phyloP scores from a whole-genome alignment of 2,888 invertebrate genomes.

The Ornithoptera alexandrae region DNA sequence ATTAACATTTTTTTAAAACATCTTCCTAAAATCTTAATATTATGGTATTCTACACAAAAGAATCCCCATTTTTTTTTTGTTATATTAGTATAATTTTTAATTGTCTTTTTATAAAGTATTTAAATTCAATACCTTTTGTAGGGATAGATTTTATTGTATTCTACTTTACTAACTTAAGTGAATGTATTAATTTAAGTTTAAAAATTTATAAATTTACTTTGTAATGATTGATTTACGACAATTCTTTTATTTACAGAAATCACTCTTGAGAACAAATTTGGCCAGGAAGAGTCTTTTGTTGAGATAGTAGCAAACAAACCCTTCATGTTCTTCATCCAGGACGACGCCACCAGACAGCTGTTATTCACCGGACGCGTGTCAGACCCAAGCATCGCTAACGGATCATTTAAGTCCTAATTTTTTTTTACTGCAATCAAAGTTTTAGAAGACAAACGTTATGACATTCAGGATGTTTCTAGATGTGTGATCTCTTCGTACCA shows the following conservation, averaged over 20 bases:
- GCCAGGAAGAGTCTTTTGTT: slow-evolving; percentile 76
- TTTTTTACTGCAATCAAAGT: neutral
- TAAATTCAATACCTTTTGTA: too few relatives aligned
- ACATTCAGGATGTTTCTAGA: neutral
- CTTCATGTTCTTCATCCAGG: slow-evolving; percentile 89
- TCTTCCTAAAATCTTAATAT: too few relatives aligned
- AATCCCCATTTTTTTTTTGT: too few relatives aligned
- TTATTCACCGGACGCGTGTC: slow-evolving; percentile 87
- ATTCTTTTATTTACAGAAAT: slow-evolving; percentile 71
- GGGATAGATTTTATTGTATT: too few relatives aligned
- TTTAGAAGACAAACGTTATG: neutral
- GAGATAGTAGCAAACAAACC: slow-evolving; percentile 86
- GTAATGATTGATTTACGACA: neutral
- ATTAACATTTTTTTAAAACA: too few relatives aligned
- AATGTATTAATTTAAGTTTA: too few relatives aligned
- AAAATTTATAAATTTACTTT: too few relatives aligned
- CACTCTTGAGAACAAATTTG: slow-evolving; percentile 86
- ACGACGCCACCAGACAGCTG: slow-evolving; percentile 85
- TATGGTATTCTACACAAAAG: too few relatives aligned
- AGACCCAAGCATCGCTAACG: slow-evolving; percentile 76
- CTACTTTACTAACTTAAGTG: too few relatives aligned
- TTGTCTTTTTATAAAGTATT: too few relatives aligned
- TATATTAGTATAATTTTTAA: too few relatives aligned
- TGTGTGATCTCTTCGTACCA: neutral
- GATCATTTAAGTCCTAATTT: slow-evolving; percentile 46